Conservation (phyloP, 2,113 vertebrate genomes). For the Sinocyclocheilus rhinocerous region DNA sequence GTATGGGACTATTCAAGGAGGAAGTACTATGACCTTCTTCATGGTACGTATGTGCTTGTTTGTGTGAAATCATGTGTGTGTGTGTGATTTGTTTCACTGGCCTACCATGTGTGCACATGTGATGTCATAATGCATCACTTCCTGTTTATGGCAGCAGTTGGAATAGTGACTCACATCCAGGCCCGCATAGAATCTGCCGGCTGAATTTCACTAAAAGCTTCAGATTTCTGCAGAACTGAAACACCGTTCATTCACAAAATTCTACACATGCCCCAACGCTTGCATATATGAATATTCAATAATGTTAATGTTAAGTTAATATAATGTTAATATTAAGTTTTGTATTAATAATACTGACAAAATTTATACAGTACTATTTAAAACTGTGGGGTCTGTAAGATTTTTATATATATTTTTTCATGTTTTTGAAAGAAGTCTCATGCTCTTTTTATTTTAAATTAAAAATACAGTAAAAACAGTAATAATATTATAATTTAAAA, state of each 20-base stretch:
- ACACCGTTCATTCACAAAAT: not conserved
- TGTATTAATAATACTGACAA: not conserved
- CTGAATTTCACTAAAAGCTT: not conserved
- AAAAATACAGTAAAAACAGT: too few species aligned
- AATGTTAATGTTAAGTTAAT: not conserved
- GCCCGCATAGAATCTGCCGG: not conserved
- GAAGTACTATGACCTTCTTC: conserved; percentile 96
- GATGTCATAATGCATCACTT: conserved; percentile 1
- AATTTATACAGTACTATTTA: not conserved
- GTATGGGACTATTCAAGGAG: conserved; percentile 92
- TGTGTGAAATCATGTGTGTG: conserved; percentile 5
- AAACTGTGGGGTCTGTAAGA: too few species aligned
- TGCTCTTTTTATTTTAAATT: too few species aligned
- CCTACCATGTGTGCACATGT: not conserved
- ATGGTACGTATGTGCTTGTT: conserved; percentile 73
- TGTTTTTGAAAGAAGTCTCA: too few species aligned
- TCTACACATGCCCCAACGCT: not conserved
- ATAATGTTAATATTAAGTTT: not conserved
- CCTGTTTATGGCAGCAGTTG: not conserved
- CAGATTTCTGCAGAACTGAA: not conserved
- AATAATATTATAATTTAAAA: too few species aligned
- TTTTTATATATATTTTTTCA: too few species aligned
- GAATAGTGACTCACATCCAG: not conserved
- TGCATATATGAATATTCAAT: not conserved
- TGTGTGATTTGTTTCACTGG: conserved; percentile 33